Evolutionary conservation across 2,113 vertebrate species (phyloP), one percentile per base, ranked within the genome.

Genomic region (Sebastes fasciatus): DNA sequence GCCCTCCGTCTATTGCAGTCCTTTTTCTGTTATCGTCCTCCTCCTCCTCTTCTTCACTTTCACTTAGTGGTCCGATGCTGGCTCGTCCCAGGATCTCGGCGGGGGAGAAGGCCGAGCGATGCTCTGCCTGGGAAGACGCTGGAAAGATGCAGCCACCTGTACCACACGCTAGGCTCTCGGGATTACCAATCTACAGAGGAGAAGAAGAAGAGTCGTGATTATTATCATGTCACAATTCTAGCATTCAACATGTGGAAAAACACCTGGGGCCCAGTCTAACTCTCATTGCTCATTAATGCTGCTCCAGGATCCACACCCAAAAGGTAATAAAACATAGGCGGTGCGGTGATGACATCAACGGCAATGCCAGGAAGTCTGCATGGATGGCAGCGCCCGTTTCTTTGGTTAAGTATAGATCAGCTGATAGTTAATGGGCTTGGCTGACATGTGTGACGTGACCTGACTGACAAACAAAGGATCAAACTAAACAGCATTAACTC

Each of bases 41-140:
- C 0, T 77, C 51, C 1, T 70, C 26, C 1, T 93, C 93, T 17
- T 93, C 94, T 46, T 95, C 96, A 40, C 96, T 97, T 91, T 97
- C 97, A 88, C 96, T 97, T 67, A 97, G 94, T 61, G 96, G 96
- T 78, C 95, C 95, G 70, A 96, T 96, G 80, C 95, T 96, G 71
- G 92, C 94, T 84, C 87, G 93, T 89, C 93, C 66, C 74, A 96
- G 94, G 69, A 92, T 90, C 86, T 97, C 94, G 11, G 95, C 91
- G 88, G 95, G 94, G 87, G 95, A 94, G 92, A 96, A 91, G 62
- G 84, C 65, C 0, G 83, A 84, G 75, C 40, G 51, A 52, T 77
- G 88, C 43, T 91, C 92, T 40, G 74, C 70, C 42, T 82, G 87
- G 11, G 68, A 88, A 21, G 86, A 89, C 43, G 58, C 68, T 23